These are phyloP conservation scores for Morphnarchus princeps DNA, from an alignment of 2,113 vertebrate species.

Conservation along the genomic window DNA sequence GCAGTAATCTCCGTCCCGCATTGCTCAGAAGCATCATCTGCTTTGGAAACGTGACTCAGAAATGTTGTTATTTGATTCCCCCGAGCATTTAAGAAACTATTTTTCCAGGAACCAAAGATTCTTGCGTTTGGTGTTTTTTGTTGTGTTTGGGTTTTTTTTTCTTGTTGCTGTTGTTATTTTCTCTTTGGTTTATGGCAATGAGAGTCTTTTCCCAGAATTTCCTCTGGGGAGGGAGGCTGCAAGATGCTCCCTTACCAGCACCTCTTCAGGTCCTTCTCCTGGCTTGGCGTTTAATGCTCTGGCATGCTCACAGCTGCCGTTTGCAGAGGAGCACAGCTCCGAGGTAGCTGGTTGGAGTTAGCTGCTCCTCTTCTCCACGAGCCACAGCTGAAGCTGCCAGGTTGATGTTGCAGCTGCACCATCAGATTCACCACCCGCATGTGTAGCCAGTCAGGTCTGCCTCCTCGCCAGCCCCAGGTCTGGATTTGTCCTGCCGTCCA, in stretches of 20 bases:
- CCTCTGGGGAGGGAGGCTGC: background rate
- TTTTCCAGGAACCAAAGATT: slow-evolving; percentile 66
- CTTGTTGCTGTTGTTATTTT: background rate
- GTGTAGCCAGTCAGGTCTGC: background rate
- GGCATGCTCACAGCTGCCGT: background rate
- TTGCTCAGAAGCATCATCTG: slow-evolving; percentile 61
- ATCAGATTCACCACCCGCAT: background rate
- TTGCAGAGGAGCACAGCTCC: background rate
- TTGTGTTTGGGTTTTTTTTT: background rate
- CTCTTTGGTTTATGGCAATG: background rate
- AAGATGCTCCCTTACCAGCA: background rate
- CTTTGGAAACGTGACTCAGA: slow-evolving; percentile 65
- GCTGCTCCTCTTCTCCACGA: background rate
- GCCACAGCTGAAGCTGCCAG: background rate
- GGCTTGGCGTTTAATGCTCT: accelerated
- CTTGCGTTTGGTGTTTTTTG: background rate
- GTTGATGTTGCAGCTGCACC: background rate
- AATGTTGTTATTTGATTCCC: slow-evolving; percentile 62
- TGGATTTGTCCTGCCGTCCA: background rate
- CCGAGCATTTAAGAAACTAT: background rate
- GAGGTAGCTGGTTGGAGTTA: too few species aligned
- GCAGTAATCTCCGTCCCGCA: background rate
- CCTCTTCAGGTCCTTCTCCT: background rate
- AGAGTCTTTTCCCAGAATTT: slow-evolving; percentile 17
- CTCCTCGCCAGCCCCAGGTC: background rate